These are phyloP conservation scores for Reinhardtius hippoglossoides DNA, from an alignment of 2,113 vertebrate species.

Conservation along the genomic window DNA sequence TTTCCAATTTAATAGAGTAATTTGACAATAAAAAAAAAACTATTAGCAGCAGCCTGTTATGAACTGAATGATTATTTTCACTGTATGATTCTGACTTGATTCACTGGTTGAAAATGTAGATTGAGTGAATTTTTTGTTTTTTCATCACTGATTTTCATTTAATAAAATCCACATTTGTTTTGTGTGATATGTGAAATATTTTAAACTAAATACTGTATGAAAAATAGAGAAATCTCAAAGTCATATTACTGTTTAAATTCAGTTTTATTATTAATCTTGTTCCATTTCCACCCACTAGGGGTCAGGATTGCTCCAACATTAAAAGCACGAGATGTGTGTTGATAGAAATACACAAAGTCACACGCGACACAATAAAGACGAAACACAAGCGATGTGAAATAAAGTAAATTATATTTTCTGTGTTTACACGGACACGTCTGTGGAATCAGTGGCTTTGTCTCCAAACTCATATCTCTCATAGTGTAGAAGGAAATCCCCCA, in stretches of 20 bases:
- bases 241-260: background rate
- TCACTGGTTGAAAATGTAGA: no score
- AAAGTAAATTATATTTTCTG: constrained; percentile 6
- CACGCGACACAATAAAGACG: background rate
- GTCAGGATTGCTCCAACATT: constrained; percentile 42
- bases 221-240: background rate
- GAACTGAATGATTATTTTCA: background rate
- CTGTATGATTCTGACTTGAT: background rate
- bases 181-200: background rate
- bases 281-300: constrained; percentile 57
- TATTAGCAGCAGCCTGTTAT: background rate
- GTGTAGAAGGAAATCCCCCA: background rate
- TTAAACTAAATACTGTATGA: background rate
- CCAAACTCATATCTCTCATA: background rate
- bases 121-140: background rate
- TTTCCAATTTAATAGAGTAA: background rate
- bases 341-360: background rate
- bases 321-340: background rate
- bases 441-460: background rate
- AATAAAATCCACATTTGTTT: background rate
- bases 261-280: background rate
- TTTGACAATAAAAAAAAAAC: background rate
- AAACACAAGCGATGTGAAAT: constrained; percentile 50
- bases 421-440: constrained; percentile 21
- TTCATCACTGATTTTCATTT: background rate